Percentiles rank a stretch among this genome's conserved stretches.
phyloP scores from a whole-genome alignment of 1,140 invertebrate genomes.

The fruit fly (Drosophila melanogaster) region Release_6_plus_ISO1_MT NC_004354.4:11052501-11053000 shows the following conservation, averaged over 20 bases:
- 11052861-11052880: constrained; percentile 18
- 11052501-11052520: constrained; percentile 42
- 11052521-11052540: constrained; percentile 28
- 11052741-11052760: constrained; percentile 81
- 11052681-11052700: constrained; percentile 44
- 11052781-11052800: constrained; percentile 81
- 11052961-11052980: constrained; percentile 15
- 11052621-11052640: constrained; percentile 70
- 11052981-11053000: not conserved
- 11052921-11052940: no score
- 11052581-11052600: no score
- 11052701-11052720: constrained; percentile 75
- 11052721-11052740: constrained; percentile 76
- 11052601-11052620: constrained; percentile 68
- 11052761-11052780: constrained; percentile 80
- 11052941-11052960: not conserved
- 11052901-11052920: not conserved
- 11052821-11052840: constrained; percentile 80
- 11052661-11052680: not conserved
- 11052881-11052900: constrained; percentile 49
- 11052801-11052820: constrained; percentile 84
- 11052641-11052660: constrained; percentile 42
- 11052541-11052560: constrained; percentile 3
- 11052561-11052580: not conserved
- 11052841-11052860: constrained; percentile 82